Percentiles rank a stretch among this genome's conserved stretches.
phyloP scores from a whole-genome alignment of 2,797 vertebrate species.

The Lithobates sylvaticus region DNA sequence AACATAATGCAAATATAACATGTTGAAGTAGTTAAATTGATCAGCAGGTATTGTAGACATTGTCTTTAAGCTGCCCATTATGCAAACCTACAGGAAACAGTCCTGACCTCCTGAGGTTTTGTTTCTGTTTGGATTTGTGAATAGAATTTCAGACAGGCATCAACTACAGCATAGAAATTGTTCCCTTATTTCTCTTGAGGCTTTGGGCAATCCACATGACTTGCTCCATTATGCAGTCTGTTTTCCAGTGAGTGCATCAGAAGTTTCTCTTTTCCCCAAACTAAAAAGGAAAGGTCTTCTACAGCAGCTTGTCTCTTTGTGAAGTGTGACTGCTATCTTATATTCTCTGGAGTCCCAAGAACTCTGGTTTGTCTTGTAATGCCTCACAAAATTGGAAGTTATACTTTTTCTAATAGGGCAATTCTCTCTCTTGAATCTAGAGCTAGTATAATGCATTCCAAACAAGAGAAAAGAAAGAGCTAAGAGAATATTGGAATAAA shows the following conservation, averaged over 20 bases:
- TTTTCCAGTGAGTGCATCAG: constrained; percentile 98
- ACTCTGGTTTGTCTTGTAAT: constrained; percentile 79
- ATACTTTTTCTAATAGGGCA: constrained; percentile 76
- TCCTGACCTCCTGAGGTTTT: constrained; percentile 96
- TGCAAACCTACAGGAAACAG: constrained; percentile 89
- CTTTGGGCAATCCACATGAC: constrained; percentile 86
- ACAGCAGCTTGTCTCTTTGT: constrained; percentile 81
- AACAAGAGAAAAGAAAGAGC: constrained; percentile 71
- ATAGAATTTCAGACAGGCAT: constrained; percentile 96
- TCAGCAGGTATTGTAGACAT: constrained; percentile 83
- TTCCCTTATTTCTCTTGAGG: constrained; percentile 98
- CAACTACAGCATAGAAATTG: constrained; percentile 99
- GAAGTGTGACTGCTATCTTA: constrained; percentile 83
- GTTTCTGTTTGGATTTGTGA: constrained; percentile 99
- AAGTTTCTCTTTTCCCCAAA: constrained; percentile 90
- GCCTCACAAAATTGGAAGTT: constrained; percentile 82
- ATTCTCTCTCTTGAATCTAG: constrained; percentile 74
- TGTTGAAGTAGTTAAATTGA: constrained; percentile 91
- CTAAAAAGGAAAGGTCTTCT: constrained; percentile 83
- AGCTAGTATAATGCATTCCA: constrained; percentile 81
- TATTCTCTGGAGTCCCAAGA: constrained; percentile 80
- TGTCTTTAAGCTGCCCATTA: constrained; percentile 93
- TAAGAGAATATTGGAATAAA: constrained; percentile 76
- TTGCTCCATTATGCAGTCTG: constrained; percentile 98
- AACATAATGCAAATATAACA: constrained; percentile 88